Conservation (phyloP, 2,797 vertebrate species). For the Aldrovandia affinis region DNA sequence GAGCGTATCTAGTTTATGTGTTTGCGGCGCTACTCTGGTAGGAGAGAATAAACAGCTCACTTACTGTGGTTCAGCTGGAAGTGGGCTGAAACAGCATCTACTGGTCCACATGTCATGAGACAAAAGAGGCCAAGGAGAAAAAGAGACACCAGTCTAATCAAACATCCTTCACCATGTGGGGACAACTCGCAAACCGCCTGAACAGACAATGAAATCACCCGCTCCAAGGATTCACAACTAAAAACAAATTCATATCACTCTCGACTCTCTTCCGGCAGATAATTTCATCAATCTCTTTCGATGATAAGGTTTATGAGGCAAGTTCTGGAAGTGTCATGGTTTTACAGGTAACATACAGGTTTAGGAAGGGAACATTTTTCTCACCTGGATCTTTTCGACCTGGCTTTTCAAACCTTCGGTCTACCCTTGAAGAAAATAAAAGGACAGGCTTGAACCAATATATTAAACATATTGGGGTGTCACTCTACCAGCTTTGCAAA, state of each 20-base stretch:
- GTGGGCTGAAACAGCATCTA: constrained; percentile 72
- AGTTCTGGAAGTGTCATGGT: no score
- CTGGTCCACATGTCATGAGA: constrained; percentile 21
- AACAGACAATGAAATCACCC: background rate
- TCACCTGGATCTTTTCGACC: constrained; percentile 97
- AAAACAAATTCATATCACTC: background rate
- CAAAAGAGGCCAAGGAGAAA: constrained; percentile 24
- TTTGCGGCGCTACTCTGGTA: background rate
- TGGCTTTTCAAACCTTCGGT: constrained; percentile 98
- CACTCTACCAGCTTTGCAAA: no score
- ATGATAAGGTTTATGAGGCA: no score
- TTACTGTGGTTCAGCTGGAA: constrained; percentile 80
- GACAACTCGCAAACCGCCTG: background rate
- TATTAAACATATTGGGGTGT: background rate
- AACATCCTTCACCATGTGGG: background rate
- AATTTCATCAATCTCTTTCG: no score
- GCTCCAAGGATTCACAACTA: background rate
- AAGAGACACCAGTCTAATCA: constrained; percentile 23
- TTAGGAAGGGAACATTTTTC: constrained; percentile 45
- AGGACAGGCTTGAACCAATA: background rate
- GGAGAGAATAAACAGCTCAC: constrained; percentile 45
- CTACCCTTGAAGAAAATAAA: constrained; percentile 77
- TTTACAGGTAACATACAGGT: no score
- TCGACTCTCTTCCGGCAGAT: no score
- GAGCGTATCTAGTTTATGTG: no score